Evolutionary conservation across 2,113 vertebrate genomes (phyloP), one percentile per base, ranked within the genome.

Genomic region (Lates calcarifer): DNA sequence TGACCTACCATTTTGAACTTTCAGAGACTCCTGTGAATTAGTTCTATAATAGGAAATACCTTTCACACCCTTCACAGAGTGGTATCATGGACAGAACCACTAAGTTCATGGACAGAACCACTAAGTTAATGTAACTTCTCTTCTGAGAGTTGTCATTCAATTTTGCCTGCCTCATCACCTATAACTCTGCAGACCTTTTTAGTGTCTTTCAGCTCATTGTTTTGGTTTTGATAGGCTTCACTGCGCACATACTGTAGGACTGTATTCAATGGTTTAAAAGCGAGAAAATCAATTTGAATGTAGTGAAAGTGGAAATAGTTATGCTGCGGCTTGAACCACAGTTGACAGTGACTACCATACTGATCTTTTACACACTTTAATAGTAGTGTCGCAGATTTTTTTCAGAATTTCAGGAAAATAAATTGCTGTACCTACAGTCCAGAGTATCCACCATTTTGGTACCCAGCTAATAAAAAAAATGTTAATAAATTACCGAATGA

Each of bases 331-430:
- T 73, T 57, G 20, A 45, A 60, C 8, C 20, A 33, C 6, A 72
- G 18, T 41, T 63, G n/a, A 47, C 43, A 80, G 9, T 63, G 51
- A 51, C 29, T 65, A 49, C 55, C 14, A 3, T 45, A 55, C 49
- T 70, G 43, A 39, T 73, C 35, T 79, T 69, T 66, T 66, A 37
- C 18, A 20, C n/a, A 37, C 26, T 35, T 67, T 37, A 20, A 55
- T 10, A 31, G 17, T 24, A 22, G 47, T 82, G 24, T 70, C 62
- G 29, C 22, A 60, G 28, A 47, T 55, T 66, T 26, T 43, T 66
- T 63, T 51, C 33, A 33, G 45, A 2, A 26, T 51, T 18, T 35
- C 17, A 49, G 53, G 63, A 69, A 74, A 84, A 71, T 64, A 71
- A 67, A 78, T 1, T 56, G 13, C 26, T 77, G 39, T 60, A 12